Conservation (phyloP, 2,797 vertebrate species). For the Sus cebifrons region DNA sequence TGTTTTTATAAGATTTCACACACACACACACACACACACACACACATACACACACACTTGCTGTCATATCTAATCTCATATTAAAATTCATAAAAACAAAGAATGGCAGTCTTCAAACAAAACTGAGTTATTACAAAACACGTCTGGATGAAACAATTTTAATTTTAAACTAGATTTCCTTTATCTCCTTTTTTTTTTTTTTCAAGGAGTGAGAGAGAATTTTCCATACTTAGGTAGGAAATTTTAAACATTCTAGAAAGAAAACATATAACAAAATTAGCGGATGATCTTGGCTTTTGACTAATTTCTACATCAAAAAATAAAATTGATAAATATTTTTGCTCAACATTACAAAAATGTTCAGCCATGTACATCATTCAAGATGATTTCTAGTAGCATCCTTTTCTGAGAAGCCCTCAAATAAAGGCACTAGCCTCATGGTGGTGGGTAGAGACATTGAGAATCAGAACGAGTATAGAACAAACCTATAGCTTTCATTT, state of each 20-base stretch:
- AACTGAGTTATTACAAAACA: conserved; percentile 28
- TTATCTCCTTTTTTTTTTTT: background rate
- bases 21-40: background rate
- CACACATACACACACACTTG: background rate
- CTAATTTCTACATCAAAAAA: background rate
- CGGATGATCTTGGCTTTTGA: conserved; percentile 25
- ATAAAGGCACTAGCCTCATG: background rate
- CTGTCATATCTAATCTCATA: background rate
- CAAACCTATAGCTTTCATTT: background rate
- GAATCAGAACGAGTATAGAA: background rate
- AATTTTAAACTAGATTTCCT: conserved; percentile 63
- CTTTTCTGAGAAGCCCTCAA: conserved; percentile 15
- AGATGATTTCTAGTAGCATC: background rate
- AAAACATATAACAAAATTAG: conserved; percentile 40
- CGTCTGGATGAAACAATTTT: background rate
- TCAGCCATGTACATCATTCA: background rate
- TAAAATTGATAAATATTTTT: conserved; percentile 36
- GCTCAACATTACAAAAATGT: background rate
- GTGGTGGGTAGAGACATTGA: background rate
- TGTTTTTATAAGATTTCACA: background rate
- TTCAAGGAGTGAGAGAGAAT: background rate
- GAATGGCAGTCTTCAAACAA: conserved; percentile 31
- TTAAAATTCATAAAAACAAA: conserved; percentile 55
- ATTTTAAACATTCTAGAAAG: conserved; percentile 21
- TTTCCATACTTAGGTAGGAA: background rate